These are phyloP conservation scores for Mirza zaza DNA, from an alignment of 2,113 vertebrate genomes.

Conservation along the genomic window DNA sequence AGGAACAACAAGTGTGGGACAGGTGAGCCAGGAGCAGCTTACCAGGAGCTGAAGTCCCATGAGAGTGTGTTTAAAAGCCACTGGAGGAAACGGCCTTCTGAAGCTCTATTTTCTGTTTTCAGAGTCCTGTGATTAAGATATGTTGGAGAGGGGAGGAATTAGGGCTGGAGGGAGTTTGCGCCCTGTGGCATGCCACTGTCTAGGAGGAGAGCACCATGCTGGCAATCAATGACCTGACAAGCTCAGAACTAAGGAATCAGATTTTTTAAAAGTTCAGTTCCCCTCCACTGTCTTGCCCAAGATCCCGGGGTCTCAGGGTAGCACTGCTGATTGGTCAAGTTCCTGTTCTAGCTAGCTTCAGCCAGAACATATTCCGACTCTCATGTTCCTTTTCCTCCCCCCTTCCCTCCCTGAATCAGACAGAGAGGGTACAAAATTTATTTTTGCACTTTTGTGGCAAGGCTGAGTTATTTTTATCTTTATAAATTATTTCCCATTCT, in stretches of 20 bases:
- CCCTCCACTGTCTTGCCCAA: not conserved
- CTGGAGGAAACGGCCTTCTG: not conserved
- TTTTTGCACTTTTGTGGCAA: constrained; percentile 63
- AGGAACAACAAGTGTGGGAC: not conserved
- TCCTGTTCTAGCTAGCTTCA: not conserved
- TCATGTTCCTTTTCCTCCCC: too few species aligned
- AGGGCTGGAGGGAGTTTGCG: too few species aligned
- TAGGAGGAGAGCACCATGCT: not conserved
- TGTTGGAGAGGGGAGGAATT: not conserved
- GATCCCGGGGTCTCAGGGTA: not conserved
- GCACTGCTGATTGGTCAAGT: not conserved
- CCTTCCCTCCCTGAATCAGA: not conserved
- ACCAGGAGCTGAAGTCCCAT: not conserved
- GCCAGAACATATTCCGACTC: not conserved
- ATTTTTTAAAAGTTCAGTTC: not conserved
- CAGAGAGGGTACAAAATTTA: constrained; percentile 46
- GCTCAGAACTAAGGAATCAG: not conserved
- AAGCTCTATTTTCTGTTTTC: not conserved
- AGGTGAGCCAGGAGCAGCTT: not conserved
- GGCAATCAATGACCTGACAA: not conserved
- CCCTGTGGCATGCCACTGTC: not conserved
- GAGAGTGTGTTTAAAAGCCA: not conserved
- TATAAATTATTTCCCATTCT: constrained; percentile 76
- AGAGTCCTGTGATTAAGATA: not conserved
- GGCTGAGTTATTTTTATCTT: constrained; percentile 75